Conservation (phyloP, 2,113 vertebrate genomes). For the Myrmecobius fasciatus region DNA sequence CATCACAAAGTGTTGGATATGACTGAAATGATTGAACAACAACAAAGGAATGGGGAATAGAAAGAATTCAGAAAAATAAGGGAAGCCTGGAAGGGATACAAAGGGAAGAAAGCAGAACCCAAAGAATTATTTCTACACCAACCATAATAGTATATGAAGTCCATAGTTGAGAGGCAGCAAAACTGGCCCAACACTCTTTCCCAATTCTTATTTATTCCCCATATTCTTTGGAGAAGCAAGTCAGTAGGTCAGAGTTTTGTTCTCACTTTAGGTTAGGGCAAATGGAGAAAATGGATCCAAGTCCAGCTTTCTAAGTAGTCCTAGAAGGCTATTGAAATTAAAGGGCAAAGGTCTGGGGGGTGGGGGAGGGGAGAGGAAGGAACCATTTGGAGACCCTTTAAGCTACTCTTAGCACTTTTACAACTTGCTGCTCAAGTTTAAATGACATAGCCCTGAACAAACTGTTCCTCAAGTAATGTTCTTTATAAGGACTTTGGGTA, state of each 20-base stretch:
- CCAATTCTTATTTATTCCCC: background rate
- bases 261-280: constrained; percentile 28
- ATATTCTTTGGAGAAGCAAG: background rate
- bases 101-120: background rate
- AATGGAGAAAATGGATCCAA: constrained; percentile 30
- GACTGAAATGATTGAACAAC: background rate
- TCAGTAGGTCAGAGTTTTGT: constrained; percentile 6
- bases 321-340: background rate
- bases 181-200: background rate
- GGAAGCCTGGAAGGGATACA: background rate
- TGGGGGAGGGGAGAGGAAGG: background rate
- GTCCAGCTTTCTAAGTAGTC: background rate
- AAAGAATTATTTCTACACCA: background rate
- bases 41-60: background rate
- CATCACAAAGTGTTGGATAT: background rate
- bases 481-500: background rate
- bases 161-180: background rate
- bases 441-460: background rate
- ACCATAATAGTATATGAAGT: background rate
- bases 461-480: background rate
- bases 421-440: background rate
- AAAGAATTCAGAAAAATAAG: background rate
- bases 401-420: background rate
- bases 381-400: background rate
- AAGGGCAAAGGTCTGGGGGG: background rate